Percentiles rank a stretch among this genome's conserved stretches.
These are phyloP conservation scores for Gorsachius magnificus DNA, from an alignment of 2,797 vertebrate species.

Conservation along the genomic window DNA sequence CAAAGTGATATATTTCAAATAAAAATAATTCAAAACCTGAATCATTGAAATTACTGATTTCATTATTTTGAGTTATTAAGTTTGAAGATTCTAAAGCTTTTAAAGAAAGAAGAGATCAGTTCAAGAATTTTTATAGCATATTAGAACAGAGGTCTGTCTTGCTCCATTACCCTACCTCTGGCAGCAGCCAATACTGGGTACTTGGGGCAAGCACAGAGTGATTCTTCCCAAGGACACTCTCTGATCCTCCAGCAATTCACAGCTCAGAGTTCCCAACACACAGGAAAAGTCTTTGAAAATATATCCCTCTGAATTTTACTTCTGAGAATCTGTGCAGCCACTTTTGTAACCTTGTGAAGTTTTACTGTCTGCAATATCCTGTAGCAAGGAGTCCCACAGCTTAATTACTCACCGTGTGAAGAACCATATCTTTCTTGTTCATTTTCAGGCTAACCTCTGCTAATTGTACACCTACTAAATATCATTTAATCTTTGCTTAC, in stretches of 20 bases:
- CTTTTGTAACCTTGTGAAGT: neutral
- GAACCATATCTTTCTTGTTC: neutral
- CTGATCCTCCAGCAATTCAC: neutral
- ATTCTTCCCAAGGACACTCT: neutral
- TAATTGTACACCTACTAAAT: neutral
- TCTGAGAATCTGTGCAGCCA: neutral
- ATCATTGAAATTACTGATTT: neutral
- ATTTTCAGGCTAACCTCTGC: neutral
- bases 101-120: neutral
- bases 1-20: neutral
- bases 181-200: neutral
- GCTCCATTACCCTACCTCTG: neutral
- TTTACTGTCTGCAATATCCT: neutral
- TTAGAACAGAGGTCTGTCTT: neutral
- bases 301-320: neutral
- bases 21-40: neutral
- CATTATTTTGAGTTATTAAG: neutral
- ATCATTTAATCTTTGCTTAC: neutral
- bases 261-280: neutral
- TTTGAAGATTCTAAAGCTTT: neutral
- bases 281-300: neutral
- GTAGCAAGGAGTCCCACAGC: neutral
- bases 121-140: neutral
- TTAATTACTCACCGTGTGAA: neutral
- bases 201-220: neutral